Base-by-base conservation (phyloP, 2,113 vertebrate genomes). In the Rhinogobius similis region DNA sequence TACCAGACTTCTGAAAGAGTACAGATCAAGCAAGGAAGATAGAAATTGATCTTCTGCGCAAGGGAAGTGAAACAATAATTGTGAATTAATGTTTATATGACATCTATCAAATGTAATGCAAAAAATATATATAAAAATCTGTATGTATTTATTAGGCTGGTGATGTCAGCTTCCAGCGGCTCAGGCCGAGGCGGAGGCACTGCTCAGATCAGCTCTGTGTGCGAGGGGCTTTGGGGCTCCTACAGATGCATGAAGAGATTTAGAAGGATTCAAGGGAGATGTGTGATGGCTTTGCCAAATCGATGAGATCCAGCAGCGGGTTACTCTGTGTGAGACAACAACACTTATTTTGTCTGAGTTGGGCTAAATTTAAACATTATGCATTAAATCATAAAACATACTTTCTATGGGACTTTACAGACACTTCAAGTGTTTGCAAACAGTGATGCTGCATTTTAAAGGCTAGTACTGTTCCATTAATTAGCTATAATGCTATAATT, bases 231-330 rank as follows among this genome's bases (percentile, higher is more conserved):
- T 70, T 73, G 67, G 71, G 79, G 46, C 73, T 59, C 66, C 52
- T 69, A 69, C 71, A 62, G 73, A 77, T 71, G 73, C 76, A 68
- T 65, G 13, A 32, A 52, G 64, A 81, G 80, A 78, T 74, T 83
- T 72, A 68, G 46, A 23, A 7, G 73, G 79, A 82, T 71, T 70
- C 65, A 21, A 81, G 67, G 67, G n/a, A 58, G 72, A 72, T 67
- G 62, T 24, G 32, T 68, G 67, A 72, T 52, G 72, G 65, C 56
- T 76, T 62, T 70, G 16, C 18, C 41, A 67, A 67, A 80, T 85
- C 72, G 72, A 74, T 65, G 53, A 50, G 26, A 67, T 52, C n/a
- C 73, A 55, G 41, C 63, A 0, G 43, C 66, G 18, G 1, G 29
- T 23, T 62, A 26, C 52, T 65, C 14, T 62, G 70, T 65, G 27